Evolutionary conservation across 2,797 vertebrate species (phyloP), one percentile per base, ranked within the genome.

Genomic region (Macropus fuliginosus): DNA sequence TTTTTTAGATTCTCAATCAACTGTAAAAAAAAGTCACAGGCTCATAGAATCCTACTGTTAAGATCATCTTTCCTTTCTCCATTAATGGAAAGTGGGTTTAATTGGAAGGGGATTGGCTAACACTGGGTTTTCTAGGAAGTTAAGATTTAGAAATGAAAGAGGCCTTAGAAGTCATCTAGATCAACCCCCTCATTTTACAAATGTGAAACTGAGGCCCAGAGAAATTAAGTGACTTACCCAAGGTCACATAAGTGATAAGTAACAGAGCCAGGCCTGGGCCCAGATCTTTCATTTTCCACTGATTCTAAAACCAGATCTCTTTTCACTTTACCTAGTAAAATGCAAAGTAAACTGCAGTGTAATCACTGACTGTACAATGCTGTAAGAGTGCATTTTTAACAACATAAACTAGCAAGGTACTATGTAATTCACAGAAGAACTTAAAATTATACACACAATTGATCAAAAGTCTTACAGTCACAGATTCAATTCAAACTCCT

Each of bases 301-400:
- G 14, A 66, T 16, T 66, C 5, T 66, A 18, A 66, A 66, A 34
- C 14, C 14, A 66, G 14, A 18, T 66, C 13, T n/a, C 34, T 62
- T 62, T n/a, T 6, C 27, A 91, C n/a, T 40, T 66, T 74, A 54
- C 54, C 91, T 14, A 31, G 89, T 54, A 66, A 91, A 24, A 56
- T 54, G 52, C 31, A 55, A 28, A 55, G 24, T 12, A 92, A 46
- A 12, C 18, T 91, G 24, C 66, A 66, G n/a, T 40, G 90, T 94
- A 95, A 93, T 54, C 94, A 81, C 18, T 10, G 57, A 56, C 18
- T 34, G 59, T 31, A 50, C 96, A 93, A n/a, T n/a, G 66, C 94
- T 92, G 55, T 54, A 55, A 92, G 74, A 94, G 93, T 59, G 27
- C 4, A 55, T 1, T 50, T 52, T 55, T 87, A 94, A 93, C 93